These are phyloP conservation scores for Listrodromus nycthemerus DNA, from an alignment of 2,888 invertebrate species.

Conservation along the genomic window DNA sequence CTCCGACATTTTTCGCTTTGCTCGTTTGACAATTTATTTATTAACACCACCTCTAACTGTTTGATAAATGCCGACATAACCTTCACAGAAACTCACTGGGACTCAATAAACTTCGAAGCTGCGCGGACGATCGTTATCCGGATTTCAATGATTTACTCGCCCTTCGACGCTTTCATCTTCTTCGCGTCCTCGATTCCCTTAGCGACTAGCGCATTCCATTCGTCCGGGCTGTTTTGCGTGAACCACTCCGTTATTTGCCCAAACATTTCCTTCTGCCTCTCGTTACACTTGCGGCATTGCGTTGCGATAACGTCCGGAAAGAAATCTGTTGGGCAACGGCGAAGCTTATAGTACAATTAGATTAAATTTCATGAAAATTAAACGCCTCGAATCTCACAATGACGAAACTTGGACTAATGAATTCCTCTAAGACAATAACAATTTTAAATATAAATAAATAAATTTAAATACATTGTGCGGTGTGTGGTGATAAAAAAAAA, in stretches of 20 bases:
- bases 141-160: neutral
- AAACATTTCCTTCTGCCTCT: neutral
- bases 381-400: neutral
- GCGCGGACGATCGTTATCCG: neutral
- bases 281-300: neutral
- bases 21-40: neutral
- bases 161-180: neutral
- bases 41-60: neutral
- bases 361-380: neutral
- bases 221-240: neutral
- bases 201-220: neutral
- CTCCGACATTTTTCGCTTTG: neutral
- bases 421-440: too few species aligned
- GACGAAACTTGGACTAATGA: neutral
- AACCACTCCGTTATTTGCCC: neutral
- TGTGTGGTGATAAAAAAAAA: neutral
- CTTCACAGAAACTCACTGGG: neutral
- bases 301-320: neutral
- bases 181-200: neutral
- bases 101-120: neutral
- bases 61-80: neutral
- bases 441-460: too few species aligned
- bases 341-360: neutral
- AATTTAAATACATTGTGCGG: too few species aligned
- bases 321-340: neutral